Evolutionary conservation across 2,797 vertebrate genomes (phyloP).

Genomic region (Xenopus petersii): DNA sequence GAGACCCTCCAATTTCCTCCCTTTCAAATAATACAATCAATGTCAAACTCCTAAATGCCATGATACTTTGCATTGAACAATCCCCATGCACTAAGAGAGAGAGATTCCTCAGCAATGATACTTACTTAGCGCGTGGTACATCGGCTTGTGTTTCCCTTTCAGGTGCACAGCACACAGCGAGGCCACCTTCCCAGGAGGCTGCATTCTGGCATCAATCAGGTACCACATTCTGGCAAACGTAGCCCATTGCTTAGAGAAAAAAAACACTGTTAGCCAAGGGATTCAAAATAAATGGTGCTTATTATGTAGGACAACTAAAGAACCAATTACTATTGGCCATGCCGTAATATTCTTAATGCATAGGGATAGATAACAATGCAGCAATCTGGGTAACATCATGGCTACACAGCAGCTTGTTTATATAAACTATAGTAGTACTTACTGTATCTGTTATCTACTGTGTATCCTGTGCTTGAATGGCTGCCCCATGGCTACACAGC

Average conservation of each 20-base stretch:
- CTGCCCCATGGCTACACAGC: too few species aligned
- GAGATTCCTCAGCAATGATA: conserved; percentile 44
- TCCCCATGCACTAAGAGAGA: not conserved
- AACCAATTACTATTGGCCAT: not conserved
- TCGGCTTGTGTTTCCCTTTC: conserved; percentile 91
- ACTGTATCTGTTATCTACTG: too few species aligned
- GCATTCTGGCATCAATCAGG: conserved; percentile 88
- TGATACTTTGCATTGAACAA: too few species aligned
- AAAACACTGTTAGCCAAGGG: not conserved
- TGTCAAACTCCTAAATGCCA: too few species aligned
- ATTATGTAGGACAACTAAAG: too few species aligned
- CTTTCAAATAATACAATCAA: too few species aligned
- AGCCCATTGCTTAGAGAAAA: conserved; percentile 88
- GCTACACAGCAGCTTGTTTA: too few species aligned
- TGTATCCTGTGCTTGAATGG: too few species aligned
- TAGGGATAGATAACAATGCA: too few species aligned
- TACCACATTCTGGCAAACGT: conserved; percentile 93
- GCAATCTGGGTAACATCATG: too few species aligned
- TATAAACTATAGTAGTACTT: too few species aligned
- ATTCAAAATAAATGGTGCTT: not conserved
- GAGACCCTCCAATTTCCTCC: too few species aligned
- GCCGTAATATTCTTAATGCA: not conserved
- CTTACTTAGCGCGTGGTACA: conserved; percentile 92
- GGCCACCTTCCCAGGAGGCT: conserved; percentile 93
- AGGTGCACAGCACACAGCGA: conserved; percentile 73